Base-by-base conservation (phyloP, 2,113 vertebrate genomes). In the Dryoscopus gambensis region DNA sequence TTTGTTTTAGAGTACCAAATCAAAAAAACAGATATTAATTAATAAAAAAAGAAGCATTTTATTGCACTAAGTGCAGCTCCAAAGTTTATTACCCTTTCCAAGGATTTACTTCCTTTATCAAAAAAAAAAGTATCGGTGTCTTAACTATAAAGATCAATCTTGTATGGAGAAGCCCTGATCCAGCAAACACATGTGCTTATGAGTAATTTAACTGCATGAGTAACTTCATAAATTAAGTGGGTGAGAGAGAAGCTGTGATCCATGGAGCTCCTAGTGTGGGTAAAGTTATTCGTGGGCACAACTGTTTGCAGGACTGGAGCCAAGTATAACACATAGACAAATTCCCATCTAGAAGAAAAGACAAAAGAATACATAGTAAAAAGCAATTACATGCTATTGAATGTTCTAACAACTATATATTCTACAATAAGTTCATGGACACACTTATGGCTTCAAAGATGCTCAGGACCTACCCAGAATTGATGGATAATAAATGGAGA, bases 231-330 rank as follows among this genome's bases (percentile, higher is more conserved):
- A 86, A 88, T 95, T 95, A 93, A 94, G 64, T 20, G 93, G 87
- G 52, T 93, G 85, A 96, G 83, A 85, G 85, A 93, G 52, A 93
- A 95, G 83, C 74, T 96, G 80, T 89, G 95, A 93, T 69, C 95
- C 76, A 0, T 94, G 88, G 68, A 93, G 59, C 33, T 94, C 78
- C 71, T 92, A 70, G 81, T 56, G 60, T 78, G 75, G 68, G 52
- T 84, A 46, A 93, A 88, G 83, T 71, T 93, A 89, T 93, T 94
- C 11, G 22, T 49, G 85, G 92, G 87, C 92, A 93, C 59, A 95
- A 95, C 33, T 91, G 47, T 94, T 96, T 92, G 92, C 60, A 90
- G 92, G 76, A 95, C 80, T 33, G 22, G 14, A 94, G 93, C 96
- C 96, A 96, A 96, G 79, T 89, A 87, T 60, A 96, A 95, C 93